Base-by-base conservation (phyloP, 2,797 vertebrate species). In the Delichon dasypus region DNA sequence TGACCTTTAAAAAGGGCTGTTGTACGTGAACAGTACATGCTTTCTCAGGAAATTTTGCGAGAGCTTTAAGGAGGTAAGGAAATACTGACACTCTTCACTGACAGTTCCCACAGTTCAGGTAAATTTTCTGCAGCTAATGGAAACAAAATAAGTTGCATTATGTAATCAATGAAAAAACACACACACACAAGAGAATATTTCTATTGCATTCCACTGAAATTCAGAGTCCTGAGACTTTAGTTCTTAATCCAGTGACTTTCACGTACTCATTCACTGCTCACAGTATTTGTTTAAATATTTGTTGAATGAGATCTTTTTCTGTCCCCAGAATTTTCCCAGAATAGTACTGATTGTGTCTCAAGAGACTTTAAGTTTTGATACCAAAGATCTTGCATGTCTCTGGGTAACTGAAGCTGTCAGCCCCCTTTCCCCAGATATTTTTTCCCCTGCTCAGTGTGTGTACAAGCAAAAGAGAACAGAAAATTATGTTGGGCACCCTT, bases 21-120 rank as follows among this genome's bases (percentile, higher is more conserved):
- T 75, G 26, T 23, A 21, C 0, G 2, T 30, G 48, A 70, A 14
- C 1, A 1, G 32, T 13, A 30, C 11, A 3, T 0, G 16, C 8
- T 64, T 81, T 55, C 45, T 32, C 38, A 38, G 38, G 47, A 77
- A 58, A 81, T 53, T 68, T 62, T 47, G 25, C 0, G 1, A 78
- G 23, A 4, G 30, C 34, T 89, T 77, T 71, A 47, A 89, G 38
- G 18, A 72, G 44, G 5, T 45, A 45, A 66, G 66, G 47, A 78
- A 92, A 75, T 30, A 60, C 16, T 34, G 44, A 13, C 30, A 13
- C 23, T 83, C 55, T 77, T 54, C 65, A 58, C 30, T 23, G 42
- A 18, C 47, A 50, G 62, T 83, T 77, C 55, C 38, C 72, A 77
- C 47, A 34, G 47, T 18, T 68, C 44, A 38, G 44, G 54, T 73